phyloP scores from a whole-genome alignment of 2,113 vertebrate species.

The Verasper variegatus region DNA sequence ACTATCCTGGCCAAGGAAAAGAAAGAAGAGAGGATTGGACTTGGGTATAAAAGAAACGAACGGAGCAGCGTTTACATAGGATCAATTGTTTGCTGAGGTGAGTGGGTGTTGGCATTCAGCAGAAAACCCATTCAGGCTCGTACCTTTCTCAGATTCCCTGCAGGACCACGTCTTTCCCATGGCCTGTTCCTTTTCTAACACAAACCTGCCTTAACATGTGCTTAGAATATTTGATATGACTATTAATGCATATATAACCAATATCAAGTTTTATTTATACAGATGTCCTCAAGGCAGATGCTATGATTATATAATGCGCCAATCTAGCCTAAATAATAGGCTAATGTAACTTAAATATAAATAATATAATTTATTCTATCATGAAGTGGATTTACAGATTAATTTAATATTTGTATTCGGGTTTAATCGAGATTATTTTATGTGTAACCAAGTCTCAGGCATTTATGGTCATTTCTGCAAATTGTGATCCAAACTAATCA shows the following conservation, averaged over 20 bases:
- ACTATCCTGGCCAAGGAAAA: conserved; percentile 33
- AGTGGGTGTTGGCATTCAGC: conserved; percentile 93
- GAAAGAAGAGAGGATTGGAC: conserved; percentile 48
- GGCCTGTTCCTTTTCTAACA: conserved; percentile 3
- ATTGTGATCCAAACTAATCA: background rate
- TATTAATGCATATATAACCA: too few relatives aligned
- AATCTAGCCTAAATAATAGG: background rate
- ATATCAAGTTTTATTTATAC: too few relatives aligned
- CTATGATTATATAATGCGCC: background rate
- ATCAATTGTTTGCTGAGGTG: conserved; percentile 89
- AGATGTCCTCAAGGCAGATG: too few relatives aligned
- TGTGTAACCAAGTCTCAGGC: background rate
- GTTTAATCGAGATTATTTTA: background rate
- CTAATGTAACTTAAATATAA: background rate
- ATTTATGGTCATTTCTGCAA: background rate
- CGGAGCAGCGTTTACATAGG: conserved; percentile 66
- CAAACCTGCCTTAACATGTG: background rate
- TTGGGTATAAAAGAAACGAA: conserved; percentile 55
- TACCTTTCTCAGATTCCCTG: conserved; percentile 47
- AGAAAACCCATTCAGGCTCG: conserved; percentile 70
- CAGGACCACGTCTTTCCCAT: conserved; percentile 15
- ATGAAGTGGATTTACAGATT: background rate
- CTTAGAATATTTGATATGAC: background rate
- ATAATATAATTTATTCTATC: background rate
- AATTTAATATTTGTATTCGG: background rate